Conservation (phyloP, 2,888 invertebrate genomes). For the Argynnis bischoffii region DNA sequence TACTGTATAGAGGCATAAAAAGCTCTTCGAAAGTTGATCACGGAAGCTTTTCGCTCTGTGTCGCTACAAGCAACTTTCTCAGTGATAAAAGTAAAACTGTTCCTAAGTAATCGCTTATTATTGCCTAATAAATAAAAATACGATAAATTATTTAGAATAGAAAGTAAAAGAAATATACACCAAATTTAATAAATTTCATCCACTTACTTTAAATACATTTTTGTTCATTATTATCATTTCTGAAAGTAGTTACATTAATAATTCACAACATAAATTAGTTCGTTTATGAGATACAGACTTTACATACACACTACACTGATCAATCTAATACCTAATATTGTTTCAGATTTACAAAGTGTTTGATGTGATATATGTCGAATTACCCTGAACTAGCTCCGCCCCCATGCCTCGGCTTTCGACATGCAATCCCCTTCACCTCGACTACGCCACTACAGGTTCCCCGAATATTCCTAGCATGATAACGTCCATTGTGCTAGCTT, state of each 20-base stretch:
- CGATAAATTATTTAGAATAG: too few relatives aligned
- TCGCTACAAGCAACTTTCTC: slow-evolving; percentile 22
- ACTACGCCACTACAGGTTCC: slow-evolving; percentile 91
- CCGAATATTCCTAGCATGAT: slow-evolving; percentile 63
- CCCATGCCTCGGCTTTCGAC: slow-evolving; percentile 86
- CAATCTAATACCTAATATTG: slow-evolving; percentile 55
- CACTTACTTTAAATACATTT: background rate
- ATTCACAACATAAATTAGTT: background rate
- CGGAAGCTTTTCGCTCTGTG: slow-evolving; percentile 12
- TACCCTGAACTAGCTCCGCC: slow-evolving; percentile 72
- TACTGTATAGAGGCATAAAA: slow-evolving; percentile 15
- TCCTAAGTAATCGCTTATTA: background rate
- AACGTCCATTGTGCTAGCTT: slow-evolving; percentile 42
- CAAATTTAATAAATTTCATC: background rate
- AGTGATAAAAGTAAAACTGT: background rate
- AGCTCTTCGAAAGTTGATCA: slow-evolving; percentile 14
- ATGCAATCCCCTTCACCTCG: slow-evolving; percentile 87
- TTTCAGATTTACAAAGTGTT: slow-evolving; percentile 81
- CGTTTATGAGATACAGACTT: background rate
- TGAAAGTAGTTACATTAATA: too few relatives aligned
- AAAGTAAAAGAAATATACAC: too few relatives aligned
- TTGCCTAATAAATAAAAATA: too few relatives aligned
- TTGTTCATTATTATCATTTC: background rate
- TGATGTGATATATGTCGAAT: slow-evolving; percentile 78
- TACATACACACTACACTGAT: slow-evolving; percentile 18